Evolutionary conservation across 2,888 invertebrate genomes (phyloP).

Genomic region (Phortica okadai): DNA sequence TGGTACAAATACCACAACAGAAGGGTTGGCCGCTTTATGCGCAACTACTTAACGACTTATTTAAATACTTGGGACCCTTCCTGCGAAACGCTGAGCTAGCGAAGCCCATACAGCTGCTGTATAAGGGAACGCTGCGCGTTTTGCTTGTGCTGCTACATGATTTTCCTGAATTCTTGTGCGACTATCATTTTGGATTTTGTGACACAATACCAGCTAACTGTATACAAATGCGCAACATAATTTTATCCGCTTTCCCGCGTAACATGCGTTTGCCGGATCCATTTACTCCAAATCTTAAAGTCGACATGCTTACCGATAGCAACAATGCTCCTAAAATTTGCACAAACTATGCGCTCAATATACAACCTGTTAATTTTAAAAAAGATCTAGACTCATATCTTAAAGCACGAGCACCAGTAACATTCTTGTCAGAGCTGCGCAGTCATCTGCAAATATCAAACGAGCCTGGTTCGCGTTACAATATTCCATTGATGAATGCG

Average conservation of each 20-base stretch:
- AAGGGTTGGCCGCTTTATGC: slow-evolving; percentile 99
- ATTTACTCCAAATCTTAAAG: slow-evolving; percentile 96
- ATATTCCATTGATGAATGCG: slow-evolving; percentile 97
- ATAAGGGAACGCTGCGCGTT: slow-evolving; percentile 96
- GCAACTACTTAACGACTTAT: slow-evolving; percentile 94
- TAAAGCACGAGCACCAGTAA: slow-evolving; percentile 95
- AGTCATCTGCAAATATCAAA: slow-evolving; percentile 92
- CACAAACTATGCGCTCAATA: slow-evolving; percentile 90
- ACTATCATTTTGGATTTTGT: slow-evolving; percentile 99
- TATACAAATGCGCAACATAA: slow-evolving; percentile 98
- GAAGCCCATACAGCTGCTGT: slow-evolving; percentile 93
- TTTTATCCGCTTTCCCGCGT: slow-evolving; percentile 97
- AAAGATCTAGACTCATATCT: slow-evolving; percentile 98
- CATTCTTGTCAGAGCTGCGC: slow-evolving; percentile 94
- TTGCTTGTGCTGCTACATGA: slow-evolving; percentile 97
- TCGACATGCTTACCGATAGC: slow-evolving; percentile 93
- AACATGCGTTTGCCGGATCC: slow-evolving; percentile 99
- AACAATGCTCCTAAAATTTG: slow-evolving; percentile 91
- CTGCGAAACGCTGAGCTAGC: slow-evolving; percentile 97
- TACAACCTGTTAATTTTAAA: slow-evolving; percentile 92
- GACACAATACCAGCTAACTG: slow-evolving; percentile 99
- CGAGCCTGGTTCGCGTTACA: slow-evolving; percentile 94
- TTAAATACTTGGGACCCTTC: slow-evolving; percentile 98
- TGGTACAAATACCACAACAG: slow-evolving; percentile 93
- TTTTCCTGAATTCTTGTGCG: slow-evolving; percentile 99